These are phyloP conservation scores for Drosophila aldrichi DNA, from an alignment of 2,888 invertebrate genomes.

Conservation along the genomic window DNA sequence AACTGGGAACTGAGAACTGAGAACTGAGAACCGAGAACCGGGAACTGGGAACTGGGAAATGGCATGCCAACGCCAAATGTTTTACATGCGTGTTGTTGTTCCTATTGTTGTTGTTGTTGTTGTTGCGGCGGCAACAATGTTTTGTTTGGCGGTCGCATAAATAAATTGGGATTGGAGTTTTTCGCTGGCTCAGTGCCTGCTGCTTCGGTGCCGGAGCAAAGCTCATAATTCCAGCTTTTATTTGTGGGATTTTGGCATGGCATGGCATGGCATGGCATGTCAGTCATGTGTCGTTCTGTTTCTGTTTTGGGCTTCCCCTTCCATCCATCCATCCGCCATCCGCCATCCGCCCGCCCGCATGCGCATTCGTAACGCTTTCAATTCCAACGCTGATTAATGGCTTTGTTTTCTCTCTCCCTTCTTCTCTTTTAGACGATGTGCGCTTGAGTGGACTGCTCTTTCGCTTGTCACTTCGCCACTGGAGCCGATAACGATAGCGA, in stretches of 20 bases:
- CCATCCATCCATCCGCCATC: slow-evolving; percentile 18
- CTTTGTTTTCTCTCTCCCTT: slow-evolving; percentile 35
- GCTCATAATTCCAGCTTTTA: slow-evolving; percentile 82
- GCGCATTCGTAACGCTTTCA: slow-evolving; percentile 58
- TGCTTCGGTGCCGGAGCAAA: slow-evolving; percentile 46
- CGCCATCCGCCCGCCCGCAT: slow-evolving; percentile 46
- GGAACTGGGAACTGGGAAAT: slow-evolving; percentile 51
- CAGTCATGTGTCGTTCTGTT: slow-evolving; percentile 67
- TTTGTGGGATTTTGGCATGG: slow-evolving; percentile 79
- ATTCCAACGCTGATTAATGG: slow-evolving; percentile 74
- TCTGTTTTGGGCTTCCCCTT: slow-evolving; percentile 5
- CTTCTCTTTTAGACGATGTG: slow-evolving; percentile 60
- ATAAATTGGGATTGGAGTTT: slow-evolving; percentile 72
- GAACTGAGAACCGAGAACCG: slow-evolving; percentile 4
- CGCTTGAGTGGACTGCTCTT: slow-evolving; percentile 24
- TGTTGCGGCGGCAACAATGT: slow-evolving; percentile 72
- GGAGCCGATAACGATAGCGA: slow-evolving; percentile 12
- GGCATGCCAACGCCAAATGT: slow-evolving; percentile 78
- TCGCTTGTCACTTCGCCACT: slow-evolving; percentile 1
- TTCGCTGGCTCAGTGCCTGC: slow-evolving; percentile 31
- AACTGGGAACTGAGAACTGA: slow-evolving; percentile 12
- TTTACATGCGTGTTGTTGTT: slow-evolving; percentile 69
- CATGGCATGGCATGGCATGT: slow-evolving; percentile 78
- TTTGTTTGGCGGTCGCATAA: slow-evolving; percentile 74
- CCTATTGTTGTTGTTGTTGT: slow-evolving; percentile 20